phyloP scores from a whole-genome alignment of 2,113 vertebrate genomes.

The Hoplias malabaricus region DNA sequence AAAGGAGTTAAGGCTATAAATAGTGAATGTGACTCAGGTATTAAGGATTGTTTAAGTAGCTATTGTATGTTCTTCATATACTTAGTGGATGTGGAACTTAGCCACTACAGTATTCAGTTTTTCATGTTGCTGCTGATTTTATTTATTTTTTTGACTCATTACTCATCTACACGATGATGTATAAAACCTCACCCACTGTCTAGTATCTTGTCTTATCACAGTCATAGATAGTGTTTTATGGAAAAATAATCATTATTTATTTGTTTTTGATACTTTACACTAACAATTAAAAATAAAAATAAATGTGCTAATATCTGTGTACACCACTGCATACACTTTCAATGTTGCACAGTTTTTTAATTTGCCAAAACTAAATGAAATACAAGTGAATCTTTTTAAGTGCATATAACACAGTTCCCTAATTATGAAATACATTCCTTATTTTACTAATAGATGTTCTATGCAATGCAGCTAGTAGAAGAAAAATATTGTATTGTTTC shows the following conservation, averaged over 20 bases:
- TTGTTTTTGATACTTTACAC: background rate
- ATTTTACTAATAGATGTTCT: constrained; percentile 52
- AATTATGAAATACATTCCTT: background rate
- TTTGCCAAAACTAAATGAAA: background rate
- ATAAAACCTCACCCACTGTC: background rate
- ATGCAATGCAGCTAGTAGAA: constrained; percentile 70
- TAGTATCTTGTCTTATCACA: background rate
- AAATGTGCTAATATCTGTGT: background rate
- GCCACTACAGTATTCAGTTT: background rate
- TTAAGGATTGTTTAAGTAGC: background rate
- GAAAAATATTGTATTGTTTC: constrained; percentile 65
- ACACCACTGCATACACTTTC: background rate
- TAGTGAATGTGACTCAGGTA: background rate
- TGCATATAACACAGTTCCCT: background rate
- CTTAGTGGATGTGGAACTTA: background rate
- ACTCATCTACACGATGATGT: background rate
- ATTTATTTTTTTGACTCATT: background rate
- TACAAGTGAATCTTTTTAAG: background rate
- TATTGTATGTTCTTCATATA: background rate
- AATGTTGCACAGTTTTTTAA: background rate
- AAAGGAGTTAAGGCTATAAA: background rate
- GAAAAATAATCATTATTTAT: background rate
- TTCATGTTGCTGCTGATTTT: background rate
- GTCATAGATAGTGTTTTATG: background rate
- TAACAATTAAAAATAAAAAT: background rate